Percentiles rank a stretch among this genome's conserved stretches.
phyloP scores from a whole-genome alignment of 1,140 invertebrate genomes.

The Nomia melanderi region DNA sequence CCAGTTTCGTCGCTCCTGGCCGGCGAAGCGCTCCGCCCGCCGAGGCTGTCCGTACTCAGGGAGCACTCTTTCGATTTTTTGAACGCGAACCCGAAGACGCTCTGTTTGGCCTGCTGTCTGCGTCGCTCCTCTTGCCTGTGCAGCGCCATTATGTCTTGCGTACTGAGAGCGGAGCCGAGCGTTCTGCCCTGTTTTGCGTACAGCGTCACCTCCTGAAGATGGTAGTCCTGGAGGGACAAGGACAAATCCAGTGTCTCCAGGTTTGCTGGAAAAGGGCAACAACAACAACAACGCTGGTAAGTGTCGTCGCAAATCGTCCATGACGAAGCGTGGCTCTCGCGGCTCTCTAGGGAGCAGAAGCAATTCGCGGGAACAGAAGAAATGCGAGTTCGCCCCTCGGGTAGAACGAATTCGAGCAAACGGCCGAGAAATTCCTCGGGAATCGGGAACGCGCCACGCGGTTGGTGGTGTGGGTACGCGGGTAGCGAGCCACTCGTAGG shows the following conservation, averaged over 20 bases:
- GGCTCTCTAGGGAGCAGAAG: too few species aligned
- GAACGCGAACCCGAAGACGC: conserved; percentile 83
- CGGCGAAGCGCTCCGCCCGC: conserved; percentile 80
- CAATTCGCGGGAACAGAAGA: neutral
- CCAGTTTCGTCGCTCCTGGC: conserved; percentile 79
- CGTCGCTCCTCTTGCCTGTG: conserved; percentile 83
- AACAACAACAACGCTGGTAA: neutral
- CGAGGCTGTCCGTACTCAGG: conserved; percentile 80
- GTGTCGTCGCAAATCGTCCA: too few species aligned
- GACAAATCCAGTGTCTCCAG: conserved; percentile 83
- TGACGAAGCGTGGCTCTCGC: too few species aligned
- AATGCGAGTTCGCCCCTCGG: too few species aligned
- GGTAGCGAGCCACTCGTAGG: too few species aligned
- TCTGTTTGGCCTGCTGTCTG: conserved; percentile 79
- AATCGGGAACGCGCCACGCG: too few species aligned
- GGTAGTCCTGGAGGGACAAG: conserved; percentile 84
- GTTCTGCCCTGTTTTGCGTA: conserved; percentile 81
- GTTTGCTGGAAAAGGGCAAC: conserved; percentile 80
- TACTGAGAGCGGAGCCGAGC: conserved; percentile 82
- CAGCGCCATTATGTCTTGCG: conserved; percentile 85
- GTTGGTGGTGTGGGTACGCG: conserved; percentile 13
- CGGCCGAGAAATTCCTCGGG: neutral
- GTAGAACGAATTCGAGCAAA: neutral
- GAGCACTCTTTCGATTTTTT: conserved; percentile 80
- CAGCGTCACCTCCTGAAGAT: conserved; percentile 85